Evolutionary conservation across 2,797 vertebrate genomes (phyloP).

Genomic region (Melopsittacus undulatus): DNA sequence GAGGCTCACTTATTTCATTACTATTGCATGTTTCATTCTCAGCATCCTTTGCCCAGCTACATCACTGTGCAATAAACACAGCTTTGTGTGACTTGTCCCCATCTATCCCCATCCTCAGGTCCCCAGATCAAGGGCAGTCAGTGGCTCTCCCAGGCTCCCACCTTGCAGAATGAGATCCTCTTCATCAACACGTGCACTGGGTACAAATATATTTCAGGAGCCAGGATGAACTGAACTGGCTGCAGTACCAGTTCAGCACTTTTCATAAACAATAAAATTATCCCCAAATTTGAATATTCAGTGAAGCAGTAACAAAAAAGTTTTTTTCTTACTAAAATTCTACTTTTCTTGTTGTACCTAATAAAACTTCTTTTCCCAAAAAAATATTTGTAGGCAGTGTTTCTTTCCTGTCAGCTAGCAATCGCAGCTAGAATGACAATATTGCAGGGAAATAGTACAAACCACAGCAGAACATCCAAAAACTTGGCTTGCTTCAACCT

Average conservation of each 20-base stretch:
- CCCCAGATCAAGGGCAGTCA: neutral
- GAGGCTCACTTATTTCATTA: neutral
- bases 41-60: neutral
- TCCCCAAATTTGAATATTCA: neutral
- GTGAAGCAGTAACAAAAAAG: neutral
- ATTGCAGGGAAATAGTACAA: constrained; percentile 13
- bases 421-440: neutral
- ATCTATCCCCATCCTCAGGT: neutral
- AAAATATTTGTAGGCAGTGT: neutral
- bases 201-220: fast-evolving
- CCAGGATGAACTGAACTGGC: neutral
- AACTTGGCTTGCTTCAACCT: constrained; percentile 32
- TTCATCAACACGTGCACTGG: fast-evolving
- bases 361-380: neutral
- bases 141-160: neutral
- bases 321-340: neutral
- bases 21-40: neutral
- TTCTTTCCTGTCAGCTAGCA: neutral
- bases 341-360: neutral
- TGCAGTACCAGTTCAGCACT: neutral
- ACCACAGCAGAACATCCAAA: constrained; percentile 35
- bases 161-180: neutral
- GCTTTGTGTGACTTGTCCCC: neutral
- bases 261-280: neutral
- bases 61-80: fast-evolving